phyloP scores from a whole-genome alignment of 2,113 vertebrate genomes.

The Cavia aperea region DNA sequence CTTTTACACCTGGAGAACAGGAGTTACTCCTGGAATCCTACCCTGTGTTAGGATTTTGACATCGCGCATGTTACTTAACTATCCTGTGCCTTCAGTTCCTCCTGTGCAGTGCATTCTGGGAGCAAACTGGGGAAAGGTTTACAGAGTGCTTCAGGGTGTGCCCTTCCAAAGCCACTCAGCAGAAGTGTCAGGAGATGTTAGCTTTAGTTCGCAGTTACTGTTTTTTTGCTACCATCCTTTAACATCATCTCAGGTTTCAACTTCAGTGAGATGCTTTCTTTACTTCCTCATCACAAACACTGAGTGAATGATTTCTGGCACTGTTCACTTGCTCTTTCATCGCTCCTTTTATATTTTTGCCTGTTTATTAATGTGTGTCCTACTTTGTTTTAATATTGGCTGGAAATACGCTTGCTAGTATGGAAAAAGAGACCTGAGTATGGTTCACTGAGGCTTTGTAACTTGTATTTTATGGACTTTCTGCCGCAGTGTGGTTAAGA shows the following conservation, averaged over 20 bases:
- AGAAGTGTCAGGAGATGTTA: neutral
- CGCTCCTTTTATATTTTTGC: neutral
- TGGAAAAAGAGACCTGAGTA: neutral
- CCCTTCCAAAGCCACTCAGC: neutral
- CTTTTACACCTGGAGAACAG: neutral
- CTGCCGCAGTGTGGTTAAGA: neutral
- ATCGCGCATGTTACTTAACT: neutral
- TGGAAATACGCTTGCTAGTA: neutral
- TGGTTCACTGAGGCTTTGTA: neutral
- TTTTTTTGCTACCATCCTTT: neutral
- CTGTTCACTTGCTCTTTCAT: neutral
- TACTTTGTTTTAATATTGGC: neutral
- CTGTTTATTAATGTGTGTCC: neutral
- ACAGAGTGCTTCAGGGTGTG: neutral
- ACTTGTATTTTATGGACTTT: neutral
- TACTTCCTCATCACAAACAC: neutral
- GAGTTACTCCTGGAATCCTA: too few species aligned
- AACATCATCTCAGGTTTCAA: neutral
- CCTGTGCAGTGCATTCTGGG: neutral
- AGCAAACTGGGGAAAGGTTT: accelerated
- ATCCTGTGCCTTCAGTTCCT: neutral
- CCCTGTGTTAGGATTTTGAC: neutral
- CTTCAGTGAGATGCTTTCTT: neutral
- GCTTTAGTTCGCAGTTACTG: neutral
- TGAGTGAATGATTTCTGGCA: neutral